Base-by-base conservation (phyloP, 2,113 vertebrate species). In the Sterrhoptilus dennistouni region DNA sequence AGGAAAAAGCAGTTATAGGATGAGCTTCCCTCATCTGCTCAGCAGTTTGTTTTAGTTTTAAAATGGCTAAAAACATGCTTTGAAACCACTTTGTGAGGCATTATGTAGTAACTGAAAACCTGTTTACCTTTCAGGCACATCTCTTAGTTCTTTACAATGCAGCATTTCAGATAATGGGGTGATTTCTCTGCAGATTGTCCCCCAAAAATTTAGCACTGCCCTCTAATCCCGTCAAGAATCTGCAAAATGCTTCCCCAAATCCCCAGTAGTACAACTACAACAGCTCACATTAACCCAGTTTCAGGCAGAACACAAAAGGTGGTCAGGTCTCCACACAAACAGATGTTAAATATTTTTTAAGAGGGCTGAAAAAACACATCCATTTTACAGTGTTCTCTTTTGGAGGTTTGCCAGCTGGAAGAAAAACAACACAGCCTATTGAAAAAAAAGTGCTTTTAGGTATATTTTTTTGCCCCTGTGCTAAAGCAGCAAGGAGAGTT, bases 381-480 rank as follows among this genome's bases (percentile, higher is more conserved):
- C 90, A 71, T 90, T 96, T 95, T 90, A 93, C 85, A 38, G 82
- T 2, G 19, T 92, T 72, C 88, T 95, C 96, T 93, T 75, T 93
- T 90, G 86, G 93, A 92, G 93, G 89, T 63, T 56, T 89, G 94
- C 69, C 93, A 95, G 91, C 95, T 95, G 93, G 74, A 94, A 94
- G 90, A 92, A 89, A 94, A 54, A 17, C 88, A 95, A 88, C 64
- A 90, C n/a, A 87, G 47, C 83, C 86, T 83, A 83, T 49, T 94
- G 92, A 79, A 91, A 42, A 45, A 45, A 38, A 20, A 52, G n/a
- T n/a, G 23, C 3, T 60, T 60, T 89, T 50, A 64, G 36, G 80
- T 29, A 3, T 59, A 4, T 53, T 88, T 92, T 38, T 45, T 47
- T 91, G 79, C 56, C 29, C 52, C 56, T 59, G 64, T 92, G 72